Evolutionary conservation across 2,888 invertebrate species (phyloP).

Genomic region (Asteroscopus sphinx): DNA sequence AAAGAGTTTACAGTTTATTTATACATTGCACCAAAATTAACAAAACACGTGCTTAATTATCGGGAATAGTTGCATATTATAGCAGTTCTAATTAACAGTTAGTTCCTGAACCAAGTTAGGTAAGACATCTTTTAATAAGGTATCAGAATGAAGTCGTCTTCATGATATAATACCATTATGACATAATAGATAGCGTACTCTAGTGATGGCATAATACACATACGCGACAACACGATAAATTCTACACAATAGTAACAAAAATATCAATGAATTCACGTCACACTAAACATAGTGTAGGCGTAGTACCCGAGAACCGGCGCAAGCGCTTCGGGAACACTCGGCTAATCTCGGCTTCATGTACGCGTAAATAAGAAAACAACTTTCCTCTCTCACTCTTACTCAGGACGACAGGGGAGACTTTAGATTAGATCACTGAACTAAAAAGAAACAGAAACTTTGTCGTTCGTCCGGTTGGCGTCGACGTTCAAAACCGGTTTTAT

Average conservation of each 20-base stretch:
- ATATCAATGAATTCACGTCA: slow-evolving; percentile 83
- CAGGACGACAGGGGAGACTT: slow-evolving; percentile 65
- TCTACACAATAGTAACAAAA: slow-evolving; percentile 64
- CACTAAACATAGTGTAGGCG: slow-evolving; percentile 60
- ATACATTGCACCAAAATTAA: slow-evolving; percentile 53
- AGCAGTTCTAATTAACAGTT: slow-evolving; percentile 26
- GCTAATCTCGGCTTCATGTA: slow-evolving; percentile 64
- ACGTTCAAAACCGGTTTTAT: slow-evolving; percentile 80
- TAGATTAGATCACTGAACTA: slow-evolving; percentile 85
- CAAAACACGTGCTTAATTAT: slow-evolving; percentile 55
- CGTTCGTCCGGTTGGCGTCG: slow-evolving; percentile 75
- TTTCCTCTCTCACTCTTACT: slow-evolving; percentile 71
- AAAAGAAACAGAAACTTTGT: slow-evolving; percentile 83
- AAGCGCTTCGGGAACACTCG: slow-evolving; percentile 75
- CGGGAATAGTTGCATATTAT: slow-evolving; percentile 28
- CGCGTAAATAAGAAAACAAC: slow-evolving; percentile 64
- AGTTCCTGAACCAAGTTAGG: slow-evolving; percentile 5
- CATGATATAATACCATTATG: slow-evolving; percentile 21
- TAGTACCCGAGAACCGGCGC: slow-evolving; percentile 73
- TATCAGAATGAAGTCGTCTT: slow-evolving; percentile 14
- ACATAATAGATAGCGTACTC: slow-evolving; percentile 26
- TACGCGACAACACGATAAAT: slow-evolving; percentile 44
- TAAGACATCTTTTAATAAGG: slow-evolving; percentile 33
- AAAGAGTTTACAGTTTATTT: slow-evolving; percentile 75
- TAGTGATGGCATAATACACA: slow-evolving; percentile 32